phyloP scores from a whole-genome alignment of 1,140 invertebrate genomes.

The Metaphire vulgaris region DNA sequence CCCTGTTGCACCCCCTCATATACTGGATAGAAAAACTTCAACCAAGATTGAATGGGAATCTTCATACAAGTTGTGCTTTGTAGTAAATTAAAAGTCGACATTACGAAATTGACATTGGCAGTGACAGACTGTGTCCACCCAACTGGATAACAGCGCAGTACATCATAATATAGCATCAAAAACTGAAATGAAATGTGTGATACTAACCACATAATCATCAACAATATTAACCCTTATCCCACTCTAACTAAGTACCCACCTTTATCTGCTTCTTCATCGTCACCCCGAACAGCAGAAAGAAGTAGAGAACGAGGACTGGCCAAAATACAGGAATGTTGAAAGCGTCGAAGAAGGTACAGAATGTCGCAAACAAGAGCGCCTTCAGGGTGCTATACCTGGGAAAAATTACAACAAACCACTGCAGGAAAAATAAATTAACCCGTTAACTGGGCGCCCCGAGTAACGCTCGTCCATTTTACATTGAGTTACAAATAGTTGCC shows the following conservation, averaged over 20 bases:
- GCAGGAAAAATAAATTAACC: too few species aligned
- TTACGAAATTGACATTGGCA: background rate
- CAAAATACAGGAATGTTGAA: conserved; percentile 99
- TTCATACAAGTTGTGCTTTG: background rate
- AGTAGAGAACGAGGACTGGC: conserved; percentile 99
- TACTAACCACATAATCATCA: background rate
- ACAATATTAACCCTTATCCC: background rate
- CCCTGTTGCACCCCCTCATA: too few species aligned
- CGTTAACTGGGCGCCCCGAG: too few species aligned
- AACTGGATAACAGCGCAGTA: background rate
- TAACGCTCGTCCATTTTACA: too few species aligned
- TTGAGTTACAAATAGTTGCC: too few species aligned
- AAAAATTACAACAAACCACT: conserved; percentile 8
- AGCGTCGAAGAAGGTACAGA: conserved; percentile 93
- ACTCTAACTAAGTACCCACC: background rate
- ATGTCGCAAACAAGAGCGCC: conserved; percentile 79
- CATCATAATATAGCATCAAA: conserved; percentile 3
- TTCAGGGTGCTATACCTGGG: conserved; percentile 80
- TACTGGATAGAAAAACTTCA: too few species aligned
- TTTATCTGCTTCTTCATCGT: conserved; percentile 98
- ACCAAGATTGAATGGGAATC: too few species aligned
- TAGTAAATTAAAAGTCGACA: background rate
- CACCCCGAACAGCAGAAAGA: conserved; percentile 93
- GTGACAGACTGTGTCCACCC: background rate
- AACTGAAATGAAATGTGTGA: background rate